Base-by-base conservation (phyloP, 2,113 vertebrate species). In the Calyptommatus sinebrachiatus region DNA sequence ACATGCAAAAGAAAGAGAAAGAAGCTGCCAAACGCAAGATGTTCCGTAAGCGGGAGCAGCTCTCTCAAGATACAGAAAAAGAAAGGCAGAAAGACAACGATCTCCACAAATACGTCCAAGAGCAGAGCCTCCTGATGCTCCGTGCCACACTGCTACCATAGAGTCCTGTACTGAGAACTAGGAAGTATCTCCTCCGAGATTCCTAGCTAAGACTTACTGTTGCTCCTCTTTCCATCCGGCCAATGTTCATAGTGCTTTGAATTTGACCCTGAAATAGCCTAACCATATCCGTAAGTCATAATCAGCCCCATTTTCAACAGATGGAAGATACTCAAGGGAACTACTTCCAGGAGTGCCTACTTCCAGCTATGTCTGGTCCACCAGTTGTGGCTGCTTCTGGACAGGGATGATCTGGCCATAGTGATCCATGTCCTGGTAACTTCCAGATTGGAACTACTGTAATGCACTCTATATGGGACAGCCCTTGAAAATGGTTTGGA, bases 101-200 rank as follows among this genome's bases (percentile, higher is more conserved):
- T 12, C 79, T 91, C 16, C 88, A 87, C 28, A 83, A 86, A 35
- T 84, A 90, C 69, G 82, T 93, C n/a, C 83, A 63, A 67, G 88
- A 94, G 14, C 88, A 89, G 74, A 89, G 80, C 14, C 90, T 91
- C 12, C 22, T 90, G 79, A 71, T 82, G 80, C 83, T 92, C 21
- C 14, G 7, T 48, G 88, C 88, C 6, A 87, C 88, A 0, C 61
- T 91, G 76, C 80, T 91, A 0, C 2, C 0, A 0, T 90, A 28
- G 87, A 73, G 71, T 60, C 53, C 16, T 18, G 14, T 57, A 18
- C 53, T 18, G 53, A 57, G 53, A 57, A 14, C 53, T 18, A 57
- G 12, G 53, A 57, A 57, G 53, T 57, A 18, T 12, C 53, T 22
- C 41, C 61, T 24, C 77, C 24, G 31, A 29, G 20, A n/a, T 18